phyloP scores from a whole-genome alignment of 23 tunicate species.

The Styela plicata region DNA sequence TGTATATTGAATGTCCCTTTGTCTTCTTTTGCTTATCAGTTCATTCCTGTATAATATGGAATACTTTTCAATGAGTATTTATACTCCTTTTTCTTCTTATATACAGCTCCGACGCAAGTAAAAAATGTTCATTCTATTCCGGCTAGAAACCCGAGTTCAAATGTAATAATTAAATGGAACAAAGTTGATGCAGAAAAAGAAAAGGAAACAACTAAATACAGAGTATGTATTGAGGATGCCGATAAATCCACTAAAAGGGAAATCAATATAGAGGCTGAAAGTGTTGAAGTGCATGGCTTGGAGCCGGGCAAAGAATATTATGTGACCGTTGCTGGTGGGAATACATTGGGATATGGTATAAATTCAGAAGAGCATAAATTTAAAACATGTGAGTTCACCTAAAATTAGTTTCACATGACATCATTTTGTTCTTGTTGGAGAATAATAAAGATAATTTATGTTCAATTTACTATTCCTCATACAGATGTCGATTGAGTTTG shows the following conservation, averaged over 20 bases:
- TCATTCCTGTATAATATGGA: too few species aligned
- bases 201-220: not conserved
- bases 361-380: not conserved
- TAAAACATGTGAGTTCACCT: not conserved
- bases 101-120: not conserved
- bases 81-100: too few species aligned
- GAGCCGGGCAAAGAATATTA: not conserved
- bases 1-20: too few species aligned
- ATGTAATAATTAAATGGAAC: not conserved
- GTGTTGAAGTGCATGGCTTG: not conserved
- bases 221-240: not conserved
- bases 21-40: too few species aligned
- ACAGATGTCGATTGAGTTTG: too few species aligned
- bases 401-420: too few species aligned
- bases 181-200: conserved; percentile 2
- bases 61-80: too few species aligned
- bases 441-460: too few species aligned
- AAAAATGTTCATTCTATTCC: not conserved
- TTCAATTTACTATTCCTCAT: too few species aligned
- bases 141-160: not conserved
- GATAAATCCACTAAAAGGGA: not conserved
- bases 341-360: not conserved
- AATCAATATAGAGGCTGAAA: not conserved
- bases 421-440: too few species aligned
- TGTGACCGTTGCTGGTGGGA: not conserved